Percentiles rank a stretch among this genome's conserved stretches.
These are phyloP conservation scores for Nixonia krombeini DNA, from an alignment of 1,140 invertebrate genomes.

Conservation along the genomic window DNA sequence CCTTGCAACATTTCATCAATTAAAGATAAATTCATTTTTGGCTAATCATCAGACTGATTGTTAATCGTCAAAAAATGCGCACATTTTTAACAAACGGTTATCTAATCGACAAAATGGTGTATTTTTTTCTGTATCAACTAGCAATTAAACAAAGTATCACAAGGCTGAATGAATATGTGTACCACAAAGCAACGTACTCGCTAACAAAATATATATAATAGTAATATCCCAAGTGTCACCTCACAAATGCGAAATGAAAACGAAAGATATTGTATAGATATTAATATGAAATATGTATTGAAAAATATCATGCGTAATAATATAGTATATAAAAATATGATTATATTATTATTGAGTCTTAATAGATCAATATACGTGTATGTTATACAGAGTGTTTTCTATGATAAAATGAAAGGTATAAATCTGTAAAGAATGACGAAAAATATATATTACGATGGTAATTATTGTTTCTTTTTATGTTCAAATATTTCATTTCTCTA, in stretches of 20 bases:
- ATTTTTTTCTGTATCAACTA: too few species aligned
- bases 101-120: too few species aligned
- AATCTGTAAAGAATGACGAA: not conserved
- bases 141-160: not conserved
- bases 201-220: conserved; percentile 19
- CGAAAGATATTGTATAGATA: conserved; percentile 44
- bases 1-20: too few species aligned
- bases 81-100: too few species aligned
- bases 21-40: too few species aligned
- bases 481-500: too few species aligned
- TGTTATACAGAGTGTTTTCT: conserved; percentile 44
- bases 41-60: too few species aligned
- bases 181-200: conserved; percentile 4
- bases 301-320: conserved; percentile 28
- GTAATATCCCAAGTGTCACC: conserved; percentile 32
- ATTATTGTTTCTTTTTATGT: too few species aligned
- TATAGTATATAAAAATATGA: conserved; percentile 31
- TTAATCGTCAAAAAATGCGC: too few species aligned
- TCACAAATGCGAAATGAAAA: conserved; percentile 34
- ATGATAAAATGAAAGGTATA: conserved; percentile 13
- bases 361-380: conserved; percentile 43
- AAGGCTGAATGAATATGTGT: conserved; percentile 2
- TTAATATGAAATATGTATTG: too few species aligned
- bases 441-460: not conserved
- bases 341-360: conserved; percentile 37